Evolutionary conservation across 1,140 invertebrate species (phyloP).

Genomic region (Drosophila ohnishii): DNA sequence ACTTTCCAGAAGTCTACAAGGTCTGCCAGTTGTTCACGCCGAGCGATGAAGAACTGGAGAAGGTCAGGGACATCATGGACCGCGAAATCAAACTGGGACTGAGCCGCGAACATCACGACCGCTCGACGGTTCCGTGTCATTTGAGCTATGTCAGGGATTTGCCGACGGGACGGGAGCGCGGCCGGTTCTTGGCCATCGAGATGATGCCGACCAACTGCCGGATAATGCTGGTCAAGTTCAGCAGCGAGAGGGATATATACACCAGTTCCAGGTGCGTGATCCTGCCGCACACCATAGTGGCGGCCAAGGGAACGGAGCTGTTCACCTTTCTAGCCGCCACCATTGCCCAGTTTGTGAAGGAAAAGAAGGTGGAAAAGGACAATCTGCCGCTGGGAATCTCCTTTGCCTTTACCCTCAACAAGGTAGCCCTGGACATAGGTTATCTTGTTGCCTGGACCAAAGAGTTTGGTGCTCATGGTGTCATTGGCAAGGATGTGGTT

Average conservation of each 20-base stretch:
- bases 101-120: conserved; percentile 88
- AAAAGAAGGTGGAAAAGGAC: conserved; percentile 88
- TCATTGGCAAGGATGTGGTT: conserved; percentile 92
- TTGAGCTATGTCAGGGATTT: conserved; percentile 97
- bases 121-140: conserved; percentile 93
- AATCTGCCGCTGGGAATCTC: conserved; percentile 92
- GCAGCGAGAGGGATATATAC: conserved; percentile 89
- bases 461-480: conserved; percentile 56
- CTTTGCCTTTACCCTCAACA: conserved; percentile 97
- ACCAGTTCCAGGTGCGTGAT: conserved; percentile 99
- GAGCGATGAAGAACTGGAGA: conserved; percentile 14
- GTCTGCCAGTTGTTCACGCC: conserved; percentile 45
- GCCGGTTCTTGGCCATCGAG: conserved; percentile 98
- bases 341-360: conserved; percentile 94
- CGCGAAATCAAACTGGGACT: conserved; percentile 91
- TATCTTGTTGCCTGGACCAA: conserved; percentile 94
- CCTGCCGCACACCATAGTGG: conserved; percentile 96
- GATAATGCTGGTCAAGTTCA: conserved; percentile 95
- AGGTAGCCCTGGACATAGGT: conserved; percentile 94
- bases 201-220: conserved; percentile 99
- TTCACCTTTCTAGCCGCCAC: conserved; percentile 99
- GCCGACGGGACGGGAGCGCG: conserved; percentile 96
- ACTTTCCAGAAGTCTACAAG: conserved; percentile 60
- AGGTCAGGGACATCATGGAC: conserved; percentile 27
- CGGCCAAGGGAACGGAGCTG: conserved; percentile 91